A percentile compares a stretch with the other conserved stretches of the same genome.
phyloP scores from a whole-genome alignment of 1,140 invertebrate species.

The Drosophila santomea region DNA sequence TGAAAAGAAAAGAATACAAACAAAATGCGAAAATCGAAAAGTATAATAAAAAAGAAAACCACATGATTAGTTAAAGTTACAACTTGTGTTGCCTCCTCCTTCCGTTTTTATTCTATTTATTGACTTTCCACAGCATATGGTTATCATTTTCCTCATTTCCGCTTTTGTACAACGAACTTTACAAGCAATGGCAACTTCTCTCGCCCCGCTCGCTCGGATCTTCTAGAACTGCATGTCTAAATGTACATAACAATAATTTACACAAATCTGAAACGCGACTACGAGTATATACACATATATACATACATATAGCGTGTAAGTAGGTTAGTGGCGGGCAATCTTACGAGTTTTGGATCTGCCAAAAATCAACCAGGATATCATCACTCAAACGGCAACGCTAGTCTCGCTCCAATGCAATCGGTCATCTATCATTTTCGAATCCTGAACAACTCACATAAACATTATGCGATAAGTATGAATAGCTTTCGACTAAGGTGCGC shows the following conservation, averaged over 20 bases:
- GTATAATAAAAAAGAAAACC: conserved; percentile 68
- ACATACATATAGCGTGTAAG: conserved; percentile 61
- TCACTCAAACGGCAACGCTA: conserved; percentile 2
- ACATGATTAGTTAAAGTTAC: conserved; percentile 71
- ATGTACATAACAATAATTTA: conserved; percentile 82
- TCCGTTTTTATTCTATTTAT: conserved; percentile 23
- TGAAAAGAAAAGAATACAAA: conserved; percentile 42
- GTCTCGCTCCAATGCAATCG: conserved; percentile 14
- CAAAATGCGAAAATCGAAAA: conserved; percentile 57
- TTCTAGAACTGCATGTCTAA: conserved; percentile 74
- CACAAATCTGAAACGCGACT: conserved; percentile 65
- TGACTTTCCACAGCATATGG: conserved; percentile 13
- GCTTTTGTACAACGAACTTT: conserved; percentile 54
- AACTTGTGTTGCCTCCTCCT: conserved; percentile 54
- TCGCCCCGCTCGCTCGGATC: conserved; percentile 19
- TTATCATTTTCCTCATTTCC: conserved; percentile 31
- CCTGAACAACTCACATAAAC: conserved; percentile 38
- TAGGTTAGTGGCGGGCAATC: conserved; percentile 38
- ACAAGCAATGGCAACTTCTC: conserved; percentile 28
- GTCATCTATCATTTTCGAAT: conserved; percentile 13
- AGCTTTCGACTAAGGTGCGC: conserved; percentile 68
- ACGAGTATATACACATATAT: conserved; percentile 46
- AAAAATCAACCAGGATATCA: background rate
- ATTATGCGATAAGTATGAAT: conserved; percentile 58
- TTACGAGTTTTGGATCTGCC: conserved; percentile 7